These are phyloP conservation scores for Polydesmus complanatus DNA, from an alignment of 2,888 invertebrate species.

Conservation along the genomic window DNA sequence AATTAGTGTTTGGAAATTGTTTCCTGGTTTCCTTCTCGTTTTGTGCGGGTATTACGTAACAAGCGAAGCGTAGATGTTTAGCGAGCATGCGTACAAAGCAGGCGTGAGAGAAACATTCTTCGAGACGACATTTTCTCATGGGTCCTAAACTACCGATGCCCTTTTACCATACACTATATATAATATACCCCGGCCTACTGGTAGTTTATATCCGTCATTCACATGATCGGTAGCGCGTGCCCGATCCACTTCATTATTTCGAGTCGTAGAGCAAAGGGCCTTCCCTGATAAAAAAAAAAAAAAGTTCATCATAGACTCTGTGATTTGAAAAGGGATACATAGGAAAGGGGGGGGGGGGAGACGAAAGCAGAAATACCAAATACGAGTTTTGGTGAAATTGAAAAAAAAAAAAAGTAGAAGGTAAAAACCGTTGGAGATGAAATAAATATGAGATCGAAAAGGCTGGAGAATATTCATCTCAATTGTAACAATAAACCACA, in stretches of 20 bases:
- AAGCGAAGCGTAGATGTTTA: neutral
- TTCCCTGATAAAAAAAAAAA: neutral
- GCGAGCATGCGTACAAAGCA: neutral
- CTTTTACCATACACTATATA: no score
- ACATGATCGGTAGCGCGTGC: neutral
- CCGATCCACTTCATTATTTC: neutral
- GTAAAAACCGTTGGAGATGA: neutral
- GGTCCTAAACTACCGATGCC: neutral
- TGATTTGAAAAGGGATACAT: neutral
- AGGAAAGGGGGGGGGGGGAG: neutral
- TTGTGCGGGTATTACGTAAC: no score
- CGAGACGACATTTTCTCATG: neutral
- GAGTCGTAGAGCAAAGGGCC: neutral
- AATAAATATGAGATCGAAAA: neutral
- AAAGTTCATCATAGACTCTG: neutral
- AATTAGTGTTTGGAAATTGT: no score
- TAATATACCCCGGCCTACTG: neutral
- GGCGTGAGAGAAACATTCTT: neutral
- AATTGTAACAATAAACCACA: neutral
- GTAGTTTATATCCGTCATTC: neutral
- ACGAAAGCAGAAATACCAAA: neutral
- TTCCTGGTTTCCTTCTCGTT: no score
- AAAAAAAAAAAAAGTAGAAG: neutral
- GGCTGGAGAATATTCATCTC: neutral
- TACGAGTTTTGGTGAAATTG: neutral